These are phyloP conservation scores for Fragum sueziense DNA, from an alignment of 2,888 invertebrate species.

Conservation along the genomic window DNA sequence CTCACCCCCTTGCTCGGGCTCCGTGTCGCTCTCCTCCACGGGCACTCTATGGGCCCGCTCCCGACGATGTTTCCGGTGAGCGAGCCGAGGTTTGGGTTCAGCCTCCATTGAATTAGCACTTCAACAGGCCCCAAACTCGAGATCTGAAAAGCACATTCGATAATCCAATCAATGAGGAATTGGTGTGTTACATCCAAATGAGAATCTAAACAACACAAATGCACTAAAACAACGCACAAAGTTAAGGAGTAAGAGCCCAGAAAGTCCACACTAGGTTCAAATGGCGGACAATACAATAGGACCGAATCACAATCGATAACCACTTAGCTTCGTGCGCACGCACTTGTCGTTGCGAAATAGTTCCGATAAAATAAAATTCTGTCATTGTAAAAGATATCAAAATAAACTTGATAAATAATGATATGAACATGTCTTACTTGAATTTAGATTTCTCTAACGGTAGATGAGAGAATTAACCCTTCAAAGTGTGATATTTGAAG, in stretches of 20 bases:
- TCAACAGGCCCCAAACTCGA: constrained; percentile 65
- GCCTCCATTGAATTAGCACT: constrained; percentile 76
- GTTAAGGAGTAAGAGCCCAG: constrained; percentile 22
- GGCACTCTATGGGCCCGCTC: constrained; percentile 71
- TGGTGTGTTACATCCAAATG: constrained; percentile 8
- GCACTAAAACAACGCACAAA: constrained; percentile 13
- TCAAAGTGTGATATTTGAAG: no score
- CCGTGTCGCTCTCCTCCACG: constrained; percentile 67
- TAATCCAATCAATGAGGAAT: constrained; percentile 43
- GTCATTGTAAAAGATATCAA: no score
- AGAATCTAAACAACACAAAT: not conserved
- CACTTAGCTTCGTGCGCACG: constrained; percentile 73
- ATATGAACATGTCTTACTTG: no score
- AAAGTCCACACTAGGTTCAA: constrained; percentile 72
- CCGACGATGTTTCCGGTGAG: constrained; percentile 72
- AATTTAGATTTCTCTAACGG: no score
- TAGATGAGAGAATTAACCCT: no score
- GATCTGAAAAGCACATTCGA: constrained; percentile 40
- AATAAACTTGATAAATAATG: no score
- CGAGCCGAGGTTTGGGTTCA: constrained; percentile 71
- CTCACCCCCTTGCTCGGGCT: constrained; percentile 67
- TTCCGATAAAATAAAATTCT: constrained; percentile 33
- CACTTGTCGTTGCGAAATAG: constrained; percentile 61
- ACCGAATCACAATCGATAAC: constrained; percentile 72
- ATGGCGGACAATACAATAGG: constrained; percentile 80